Conservation (phyloP, 2,888 invertebrate genomes). For the Phrixothrix hirtus region DNA sequence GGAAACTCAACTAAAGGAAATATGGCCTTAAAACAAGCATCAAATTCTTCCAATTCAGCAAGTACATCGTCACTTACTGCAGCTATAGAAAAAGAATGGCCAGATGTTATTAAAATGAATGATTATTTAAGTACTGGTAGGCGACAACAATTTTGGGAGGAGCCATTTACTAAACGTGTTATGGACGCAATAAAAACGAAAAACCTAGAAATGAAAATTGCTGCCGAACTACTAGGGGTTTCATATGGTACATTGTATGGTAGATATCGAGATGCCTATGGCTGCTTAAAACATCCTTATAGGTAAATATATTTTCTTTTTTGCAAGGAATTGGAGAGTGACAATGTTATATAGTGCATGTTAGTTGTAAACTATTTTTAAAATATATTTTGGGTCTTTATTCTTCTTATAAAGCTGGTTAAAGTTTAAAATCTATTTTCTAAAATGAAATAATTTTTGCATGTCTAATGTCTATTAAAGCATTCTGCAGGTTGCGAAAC, state of each 20-base stretch:
- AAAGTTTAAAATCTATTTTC: too few species aligned
- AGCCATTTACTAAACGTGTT: slow-evolving; percentile 83
- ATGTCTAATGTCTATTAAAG: too few species aligned
- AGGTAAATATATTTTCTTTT: slow-evolving; percentile 59
- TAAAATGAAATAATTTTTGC: too few species aligned
- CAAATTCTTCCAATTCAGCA: slow-evolving; percentile 21
- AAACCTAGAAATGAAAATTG: slow-evolving; percentile 91
- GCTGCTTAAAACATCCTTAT: slow-evolving; percentile 85
- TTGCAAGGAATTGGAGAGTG: neutral
- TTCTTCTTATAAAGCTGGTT: too few species aligned
- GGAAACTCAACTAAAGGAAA: slow-evolving; percentile 16
- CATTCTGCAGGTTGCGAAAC: neutral
- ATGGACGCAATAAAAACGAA: slow-evolving; percentile 90
- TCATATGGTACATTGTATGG: slow-evolving; percentile 91
- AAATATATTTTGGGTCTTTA: too few species aligned
- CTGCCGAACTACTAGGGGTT: slow-evolving; percentile 85
- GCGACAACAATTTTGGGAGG: slow-evolving; percentile 91
- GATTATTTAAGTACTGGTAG: slow-evolving; percentile 85
- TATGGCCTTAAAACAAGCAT: slow-evolving; percentile 23
- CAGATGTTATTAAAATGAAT: slow-evolving; percentile 82
- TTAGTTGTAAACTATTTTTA: too few species aligned
- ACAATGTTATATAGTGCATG: too few species aligned
- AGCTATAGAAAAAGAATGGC: slow-evolving; percentile 55
- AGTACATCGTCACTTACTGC: slow-evolving; percentile 45
- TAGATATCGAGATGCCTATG: slow-evolving; percentile 85